Evolutionary conservation across 2,888 invertebrate genomes (phyloP).

Genomic region (Hirtodrosophila histrioides): DNA sequence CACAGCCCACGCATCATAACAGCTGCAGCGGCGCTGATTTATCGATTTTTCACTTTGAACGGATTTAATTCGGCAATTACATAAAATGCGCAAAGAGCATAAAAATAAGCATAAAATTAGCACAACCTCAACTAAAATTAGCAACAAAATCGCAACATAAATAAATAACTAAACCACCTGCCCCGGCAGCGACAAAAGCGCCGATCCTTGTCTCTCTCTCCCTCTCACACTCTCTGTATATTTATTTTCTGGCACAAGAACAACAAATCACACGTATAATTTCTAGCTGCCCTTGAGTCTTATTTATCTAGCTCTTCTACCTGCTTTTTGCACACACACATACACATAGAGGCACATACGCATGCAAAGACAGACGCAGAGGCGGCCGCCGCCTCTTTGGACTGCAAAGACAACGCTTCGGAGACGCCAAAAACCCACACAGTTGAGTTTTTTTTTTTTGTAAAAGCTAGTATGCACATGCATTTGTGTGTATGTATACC

Average conservation of each 20-base stretch:
- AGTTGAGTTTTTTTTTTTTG: constrained; percentile 14
- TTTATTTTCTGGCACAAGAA: constrained; percentile 50
- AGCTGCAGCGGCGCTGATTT: constrained; percentile 77
- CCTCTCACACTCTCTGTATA: constrained; percentile 8
- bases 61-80: constrained; percentile 53
- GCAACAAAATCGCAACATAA: constrained; percentile 22
- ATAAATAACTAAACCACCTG: constrained; percentile 49
- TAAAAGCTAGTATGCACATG: constrained; percentile 41
- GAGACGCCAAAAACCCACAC: constrained; percentile 64
- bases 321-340: constrained; percentile 52
- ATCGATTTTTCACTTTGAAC: constrained; percentile 68
- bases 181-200: constrained; percentile 3
- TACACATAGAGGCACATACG: constrained; percentile 11
- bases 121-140: constrained; percentile 28
- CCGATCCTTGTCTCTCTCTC: background rate
- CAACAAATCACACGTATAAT: constrained; percentile 60
- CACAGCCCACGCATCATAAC: constrained; percentile 62
- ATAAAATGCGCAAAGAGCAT: constrained; percentile 44
- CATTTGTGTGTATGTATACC: constrained; percentile 52
- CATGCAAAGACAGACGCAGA: constrained; percentile 20
- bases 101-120: constrained; percentile 12
- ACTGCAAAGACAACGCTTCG: constrained; percentile 25
- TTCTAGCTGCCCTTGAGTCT: constrained; percentile 72
- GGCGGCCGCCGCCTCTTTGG: constrained; percentile 53
- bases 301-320: constrained; percentile 61